Base-by-base conservation (phyloP, 2,888 invertebrate genomes). In the Tenthredo mesomela region DNA sequence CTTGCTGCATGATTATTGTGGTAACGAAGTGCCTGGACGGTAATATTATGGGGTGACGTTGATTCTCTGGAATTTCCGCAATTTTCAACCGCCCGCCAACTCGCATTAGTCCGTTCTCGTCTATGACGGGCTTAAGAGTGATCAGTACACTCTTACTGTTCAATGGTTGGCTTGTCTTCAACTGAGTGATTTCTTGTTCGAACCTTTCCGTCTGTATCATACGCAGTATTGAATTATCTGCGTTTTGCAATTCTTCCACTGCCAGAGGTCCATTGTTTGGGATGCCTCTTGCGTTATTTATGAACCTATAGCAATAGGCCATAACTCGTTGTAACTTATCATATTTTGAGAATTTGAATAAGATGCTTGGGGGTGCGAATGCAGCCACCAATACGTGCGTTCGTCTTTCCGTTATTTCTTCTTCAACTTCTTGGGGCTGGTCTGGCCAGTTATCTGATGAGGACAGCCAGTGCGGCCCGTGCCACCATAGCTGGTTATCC, bases 11-110 rank as follows among this genome's bases (percentile, higher is more conserved):
- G 15, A 82, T 61, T 18, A 82, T 3, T 18, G 29, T 25, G 3
- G 80, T 82, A 0, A 82, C 18, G 15, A 15, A 40, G 25, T 82
- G 43, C 7, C 21, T 25, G 29, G 61, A 15, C 2, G 61, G 80
- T 43, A 87, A 65, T 2, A 86, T n/a, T 1, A 87, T 75, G 7
- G 84, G 87, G 80, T 87, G 78, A 21, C 86, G 87, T 33, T 84
- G 84, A 9, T 50, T 67, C 12, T 82, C 70, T 0, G 84, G 50
- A n/a, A 87, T 77, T 21, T 85, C 47, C 2, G 88, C 85, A 7
- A 85, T 67, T 29, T 43, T 21, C 40, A 87, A 61, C n/a, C 87
- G 18, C 3, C 86, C 87, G 5, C 86, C 87, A 10, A 87, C 87
- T 7, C 87, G 65, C 6, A 88, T 83, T 12, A 87, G 70, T 25